phyloP scores from a whole-genome alignment of 2,113 vertebrate species.

The Melozone crissalis region DNA sequence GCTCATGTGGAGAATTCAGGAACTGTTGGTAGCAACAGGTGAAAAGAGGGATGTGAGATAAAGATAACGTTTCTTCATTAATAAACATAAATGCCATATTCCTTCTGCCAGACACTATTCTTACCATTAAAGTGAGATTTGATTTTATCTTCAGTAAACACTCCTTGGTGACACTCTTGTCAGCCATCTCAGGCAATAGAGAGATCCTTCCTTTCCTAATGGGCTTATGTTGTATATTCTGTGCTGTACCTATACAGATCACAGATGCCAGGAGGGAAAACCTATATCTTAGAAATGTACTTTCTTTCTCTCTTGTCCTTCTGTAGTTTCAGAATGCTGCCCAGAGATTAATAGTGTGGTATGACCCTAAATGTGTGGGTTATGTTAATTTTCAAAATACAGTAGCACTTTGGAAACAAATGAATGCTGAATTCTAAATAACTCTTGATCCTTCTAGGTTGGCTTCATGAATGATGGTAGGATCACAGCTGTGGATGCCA shows the following conservation, averaged over 20 bases:
- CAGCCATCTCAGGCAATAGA: background rate
- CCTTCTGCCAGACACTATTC: background rate
- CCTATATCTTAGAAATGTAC: background rate
- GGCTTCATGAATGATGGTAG: slow-evolving; percentile 86
- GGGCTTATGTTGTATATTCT: background rate
- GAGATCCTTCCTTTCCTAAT: background rate
- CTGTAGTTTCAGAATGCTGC: background rate
- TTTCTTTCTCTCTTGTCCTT: background rate
- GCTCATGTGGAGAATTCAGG: background rate
- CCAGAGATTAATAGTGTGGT: background rate
- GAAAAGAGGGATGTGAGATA: background rate
- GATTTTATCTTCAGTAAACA: background rate
- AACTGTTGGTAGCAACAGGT: background rate
- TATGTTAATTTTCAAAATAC: background rate
- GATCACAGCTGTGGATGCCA: slow-evolving; percentile 80
- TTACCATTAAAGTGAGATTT: background rate
- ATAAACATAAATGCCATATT: background rate
- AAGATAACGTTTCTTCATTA: background rate
- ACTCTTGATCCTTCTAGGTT: slow-evolving; percentile 73
- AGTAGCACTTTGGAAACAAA: background rate
- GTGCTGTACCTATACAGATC: background rate
- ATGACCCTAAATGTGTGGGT: background rate
- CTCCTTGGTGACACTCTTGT: background rate
- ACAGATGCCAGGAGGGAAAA: background rate
- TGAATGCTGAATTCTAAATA: background rate